Evolutionary conservation across 37 sponge, comb jelly and placozoan genomes (phyloP), one percentile per base, ranked within the genome.

Genomic region (Eunapius fragilis): DNA sequence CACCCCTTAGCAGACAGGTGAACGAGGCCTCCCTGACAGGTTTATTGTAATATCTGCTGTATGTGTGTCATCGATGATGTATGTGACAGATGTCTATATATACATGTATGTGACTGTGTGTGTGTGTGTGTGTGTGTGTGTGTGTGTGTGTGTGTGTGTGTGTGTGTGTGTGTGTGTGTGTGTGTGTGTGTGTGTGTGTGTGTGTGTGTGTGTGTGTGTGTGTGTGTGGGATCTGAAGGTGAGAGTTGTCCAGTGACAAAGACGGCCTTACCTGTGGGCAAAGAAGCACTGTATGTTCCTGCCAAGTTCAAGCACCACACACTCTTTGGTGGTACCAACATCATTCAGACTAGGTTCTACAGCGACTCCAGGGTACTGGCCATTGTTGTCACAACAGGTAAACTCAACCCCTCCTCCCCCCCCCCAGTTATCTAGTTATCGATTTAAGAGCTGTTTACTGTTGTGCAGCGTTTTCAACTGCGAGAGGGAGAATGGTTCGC

Each of bases 231-330:
- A 0, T 32, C 70, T 37, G 6, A 30, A 94, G 94, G 95, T 28
- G 97, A 96, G 84, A 94, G 94, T 84, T 86, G 92, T 35, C 97
- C 94, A 4, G 94, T 96, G 31, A 91, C 87, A 45, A 94, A 96
- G 85, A 90, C 94, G 9, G 73, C 89, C 9, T 83, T 94, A 24
- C 95, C 91, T 25, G 68, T 48, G 26, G 82, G 76, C 24, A 47
- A 71, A 35, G 50, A 75, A 30, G 30, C 48, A 14, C 31, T 48
- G 23, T 96, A 92, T 48, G 22, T 41, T 84, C 82, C 91, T 31
- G 68, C 31, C 28, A 22, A 25, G 34, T 85, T 89, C 88, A 96
- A 96, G 82, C 83, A 76, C 38, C 90, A 94, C 85, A 94, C 97
- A 23, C 79, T 96, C 41, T 94, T 90, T 75, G 34, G 86, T 49